Evolutionary conservation across 2,797 vertebrate species (phyloP), one percentile per base, ranked within the genome.

Genomic region (Liasis olivaceus): DNA sequence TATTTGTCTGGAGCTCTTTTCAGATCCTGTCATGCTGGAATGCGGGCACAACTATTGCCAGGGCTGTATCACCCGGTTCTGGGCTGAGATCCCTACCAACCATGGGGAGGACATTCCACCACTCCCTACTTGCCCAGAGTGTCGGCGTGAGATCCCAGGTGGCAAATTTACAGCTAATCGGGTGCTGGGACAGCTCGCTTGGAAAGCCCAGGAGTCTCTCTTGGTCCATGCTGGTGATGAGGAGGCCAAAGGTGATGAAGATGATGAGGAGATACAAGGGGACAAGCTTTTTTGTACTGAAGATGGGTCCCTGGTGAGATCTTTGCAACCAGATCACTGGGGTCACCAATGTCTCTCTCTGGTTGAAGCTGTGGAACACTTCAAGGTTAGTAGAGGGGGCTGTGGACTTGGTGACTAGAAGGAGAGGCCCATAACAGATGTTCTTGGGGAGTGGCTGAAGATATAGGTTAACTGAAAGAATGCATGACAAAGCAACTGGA

Each of bases 1-100:
- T 47, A 87, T 93, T 60, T 93, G 92, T 64, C 28, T 93, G 89
- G 89, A 93, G 84, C 92, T 93, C 56, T 93, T 93, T 59, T 59
- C n/a, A 15, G 64, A 90, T 2, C 92, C 92, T 0, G 92, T 93
- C 63, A 90, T 93, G 64, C 56, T 93, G 84, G 92, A 90, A 56
- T 90, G 92, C 0, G 92, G 92, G 2, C 92, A 93, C 89, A 93
- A 93, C 85, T 93, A 87, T 5, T 93, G 92, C 85, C 89, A 87
- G 13, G 85, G 15, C 22, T 93, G 89, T 15, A 89, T 93, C 15
- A 17, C 28, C 13, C 84, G 89, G 6, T 93, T 36, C 28, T 93
- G 92, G 92, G 92, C 89, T 1, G 92, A 90, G 64, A 36, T 60
- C 9, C 36, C 54, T 0, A 22, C 13, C 36, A 5, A 28, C 1